phyloP scores from a whole-genome alignment of 2,797 vertebrate species.

The Dicrostonyx torquatus region DNA sequence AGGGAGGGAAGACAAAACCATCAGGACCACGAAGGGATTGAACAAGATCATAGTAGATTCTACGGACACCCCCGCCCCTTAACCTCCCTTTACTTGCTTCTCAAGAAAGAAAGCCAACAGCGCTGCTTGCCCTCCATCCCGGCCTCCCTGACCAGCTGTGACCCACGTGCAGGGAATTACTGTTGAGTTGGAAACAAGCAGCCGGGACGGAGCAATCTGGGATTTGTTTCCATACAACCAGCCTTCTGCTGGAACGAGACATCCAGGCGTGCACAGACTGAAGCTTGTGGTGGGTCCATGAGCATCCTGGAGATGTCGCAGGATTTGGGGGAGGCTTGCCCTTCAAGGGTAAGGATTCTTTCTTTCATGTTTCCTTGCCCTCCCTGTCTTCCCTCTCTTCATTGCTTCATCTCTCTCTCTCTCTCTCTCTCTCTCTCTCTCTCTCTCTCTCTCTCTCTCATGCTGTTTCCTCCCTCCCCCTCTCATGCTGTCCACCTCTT shows the following conservation, averaged over 20 bases:
- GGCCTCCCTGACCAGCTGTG: background rate
- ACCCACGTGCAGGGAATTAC: background rate
- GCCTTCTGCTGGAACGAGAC: background rate
- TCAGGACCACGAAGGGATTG: background rate
- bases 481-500: too few relatives aligned
- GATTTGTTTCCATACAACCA: conserved; percentile 12
- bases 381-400: too few relatives aligned
- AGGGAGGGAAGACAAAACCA: background rate
- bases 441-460: background rate
- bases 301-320: background rate
- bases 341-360: background rate
- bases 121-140: background rate
- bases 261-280: background rate
- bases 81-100: background rate
- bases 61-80: background rate
- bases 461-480: background rate
- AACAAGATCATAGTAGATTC: background rate
- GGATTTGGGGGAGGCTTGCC: background rate
- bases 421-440: background rate
- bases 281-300: background rate
- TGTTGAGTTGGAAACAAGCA: background rate
- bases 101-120: background rate
- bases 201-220: background rate
- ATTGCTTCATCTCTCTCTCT: background rate
- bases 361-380: background rate